A percentile compares a stretch with the other conserved stretches of the same genome.
Conservation (phyloP, 1,140 invertebrate species). For the Macrotrachela quadricornifera region DNA sequence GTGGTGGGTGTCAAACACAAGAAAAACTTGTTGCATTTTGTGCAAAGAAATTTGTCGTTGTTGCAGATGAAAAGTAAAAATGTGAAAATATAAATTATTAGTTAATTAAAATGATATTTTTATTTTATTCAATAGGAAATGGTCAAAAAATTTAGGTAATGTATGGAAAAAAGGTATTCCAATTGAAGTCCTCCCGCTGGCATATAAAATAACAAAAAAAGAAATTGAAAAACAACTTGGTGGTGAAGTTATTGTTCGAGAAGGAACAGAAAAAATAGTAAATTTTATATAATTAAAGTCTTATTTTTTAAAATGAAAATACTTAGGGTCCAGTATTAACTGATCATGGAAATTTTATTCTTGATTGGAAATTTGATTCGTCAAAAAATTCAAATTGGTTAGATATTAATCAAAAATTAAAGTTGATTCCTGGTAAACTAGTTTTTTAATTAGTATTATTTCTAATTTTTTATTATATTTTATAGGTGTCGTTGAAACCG, state of each 20-base stretch:
- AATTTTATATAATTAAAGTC: no score
- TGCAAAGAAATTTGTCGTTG: conserved; percentile 53
- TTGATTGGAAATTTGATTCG: conserved; percentile 70
- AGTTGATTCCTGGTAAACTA: not conserved
- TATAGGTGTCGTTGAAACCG: conserved; percentile 8
- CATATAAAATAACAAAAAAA: conserved; percentile 52
- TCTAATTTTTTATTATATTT: no score
- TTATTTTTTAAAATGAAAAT: not conserved
- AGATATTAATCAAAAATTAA: not conserved
- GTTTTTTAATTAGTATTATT: no score
- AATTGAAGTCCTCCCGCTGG: conserved; percentile 76
- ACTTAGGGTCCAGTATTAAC: conserved; percentile 70
- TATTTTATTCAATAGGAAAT: conserved; percentile 40
- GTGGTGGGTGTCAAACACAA: conserved; percentile 78
- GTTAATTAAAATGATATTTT: not conserved
- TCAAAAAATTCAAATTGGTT: conserved; percentile 26
- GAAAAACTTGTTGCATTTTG: conserved; percentile 87
- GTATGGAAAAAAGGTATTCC: conserved; percentile 79
- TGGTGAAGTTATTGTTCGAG: conserved; percentile 49
- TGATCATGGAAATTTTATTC: conserved; percentile 88
- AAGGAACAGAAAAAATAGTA: conserved; percentile 33
- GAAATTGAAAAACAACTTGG: conserved; percentile 52
- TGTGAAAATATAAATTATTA: not conserved
- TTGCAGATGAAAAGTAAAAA: conserved; percentile 64
- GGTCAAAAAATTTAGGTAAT: conserved; percentile 56